Percentiles rank a stretch among this genome's conserved stretches.
Conservation (phyloP, 2,113 vertebrate genomes). For the Desmodus rotundus region DNA sequence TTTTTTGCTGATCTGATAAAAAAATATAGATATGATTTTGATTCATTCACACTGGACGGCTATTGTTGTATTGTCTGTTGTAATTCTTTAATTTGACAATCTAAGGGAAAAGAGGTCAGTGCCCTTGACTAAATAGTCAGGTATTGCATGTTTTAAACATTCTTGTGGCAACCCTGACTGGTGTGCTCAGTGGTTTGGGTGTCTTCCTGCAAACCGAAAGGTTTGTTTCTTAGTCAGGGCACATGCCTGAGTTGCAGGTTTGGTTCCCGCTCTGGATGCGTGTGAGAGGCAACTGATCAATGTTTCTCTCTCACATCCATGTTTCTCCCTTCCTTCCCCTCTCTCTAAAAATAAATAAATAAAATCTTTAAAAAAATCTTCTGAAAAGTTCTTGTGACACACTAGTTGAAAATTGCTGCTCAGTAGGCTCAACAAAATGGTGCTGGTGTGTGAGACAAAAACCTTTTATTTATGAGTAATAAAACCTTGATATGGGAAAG, state of each 20-base stretch:
- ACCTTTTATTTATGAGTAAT: background rate
- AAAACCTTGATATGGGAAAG: background rate
- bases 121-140: background rate
- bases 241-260: no score
- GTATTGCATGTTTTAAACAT: background rate
- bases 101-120: background rate
- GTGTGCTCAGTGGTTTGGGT: no score
- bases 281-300: no score
- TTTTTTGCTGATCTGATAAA: background rate
- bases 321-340: no score
- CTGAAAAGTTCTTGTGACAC: background rate
- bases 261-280: no score
- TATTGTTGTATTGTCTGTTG: background rate
- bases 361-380: no score
- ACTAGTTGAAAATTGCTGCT: background rate
- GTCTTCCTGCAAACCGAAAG: no score
- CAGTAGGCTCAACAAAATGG: background rate
- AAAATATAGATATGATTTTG: background rate
- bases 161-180: background rate
- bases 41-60: background rate
- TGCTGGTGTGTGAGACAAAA: background rate
- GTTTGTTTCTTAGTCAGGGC: no score
- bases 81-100: background rate
- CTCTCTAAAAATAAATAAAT: no score
- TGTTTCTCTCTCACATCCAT: no score